These are phyloP conservation scores for Drosophila percnosoma DNA, from an alignment of 2,888 invertebrate genomes.

Conservation along the genomic window DNA sequence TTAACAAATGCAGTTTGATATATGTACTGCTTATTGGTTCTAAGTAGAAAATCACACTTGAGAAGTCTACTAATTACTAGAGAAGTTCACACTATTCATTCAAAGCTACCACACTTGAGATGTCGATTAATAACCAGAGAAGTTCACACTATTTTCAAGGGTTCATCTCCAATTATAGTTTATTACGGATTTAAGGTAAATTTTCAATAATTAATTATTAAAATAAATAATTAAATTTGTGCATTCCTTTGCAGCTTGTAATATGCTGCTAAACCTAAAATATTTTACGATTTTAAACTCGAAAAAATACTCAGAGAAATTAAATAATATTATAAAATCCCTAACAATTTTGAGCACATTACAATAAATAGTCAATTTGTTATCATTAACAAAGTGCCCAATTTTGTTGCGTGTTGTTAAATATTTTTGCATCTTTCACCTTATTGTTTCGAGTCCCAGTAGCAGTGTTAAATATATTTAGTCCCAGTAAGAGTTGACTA, in stretches of 20 bases:
- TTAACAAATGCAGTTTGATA: constrained; percentile 4
- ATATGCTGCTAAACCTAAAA: neutral
- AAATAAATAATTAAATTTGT: neutral
- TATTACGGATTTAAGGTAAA: neutral
- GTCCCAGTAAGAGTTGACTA: constrained; percentile 18
- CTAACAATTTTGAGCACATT: constrained; percentile 3
- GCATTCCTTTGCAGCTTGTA: neutral
- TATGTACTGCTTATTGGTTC: constrained; percentile 6
- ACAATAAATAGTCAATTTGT: constrained; percentile 19
- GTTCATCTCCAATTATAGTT: neutral
- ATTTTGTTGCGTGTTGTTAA: constrained; percentile 48
- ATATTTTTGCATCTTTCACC: constrained; percentile 40
- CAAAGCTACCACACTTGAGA: neutral
- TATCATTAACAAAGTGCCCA: constrained; percentile 23
- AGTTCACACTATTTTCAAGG: neutral
- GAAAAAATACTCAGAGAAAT: neutral
- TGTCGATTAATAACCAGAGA: neutral
- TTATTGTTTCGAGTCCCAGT: constrained; percentile 42
- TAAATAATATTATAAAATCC: neutral
- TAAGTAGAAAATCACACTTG: neutral
- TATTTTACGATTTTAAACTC: neutral
- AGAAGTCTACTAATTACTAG: neutral
- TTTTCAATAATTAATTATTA: neutral
- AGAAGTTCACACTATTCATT: neutral
- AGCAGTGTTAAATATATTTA: neutral